Evolutionary conservation across 2,113 vertebrate species (phyloP), one percentile per base, ranked within the genome.

Genomic region (Sinocyclocheilus grahami): DNA sequence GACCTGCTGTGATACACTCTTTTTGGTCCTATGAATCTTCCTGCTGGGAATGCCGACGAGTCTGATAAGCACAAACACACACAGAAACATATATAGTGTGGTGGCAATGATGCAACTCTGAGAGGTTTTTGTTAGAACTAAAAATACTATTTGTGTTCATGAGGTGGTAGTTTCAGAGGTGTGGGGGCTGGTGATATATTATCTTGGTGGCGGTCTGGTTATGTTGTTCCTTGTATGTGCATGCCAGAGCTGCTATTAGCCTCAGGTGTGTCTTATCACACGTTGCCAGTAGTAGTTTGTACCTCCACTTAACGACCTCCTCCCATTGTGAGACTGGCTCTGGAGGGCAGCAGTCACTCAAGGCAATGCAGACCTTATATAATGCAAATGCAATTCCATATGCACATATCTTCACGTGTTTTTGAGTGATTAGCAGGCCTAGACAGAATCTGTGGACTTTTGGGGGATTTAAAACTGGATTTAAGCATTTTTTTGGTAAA

Each of bases 21-120:
- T 90, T 93, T 94, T 94, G 90, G 88, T 90, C 91, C 90, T 92
- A 87, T 94, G 92, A 94, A 93, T 94, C 92, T 91, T 92, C 80
- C 88, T 92, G 92, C 88, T 88, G 91, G 90, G 93, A 93, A 92
- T 93, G 92, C 92, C 86, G 91, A 86, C 88, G 91, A 87, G 87
- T 89, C 88, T 89, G 94, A 94, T 95, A 93, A 93, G 90, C 83
- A 90, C 90, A 71, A 22, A 71, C 60, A 72, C 60, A 74, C 65
- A 80, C 76, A 46, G 10, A 42, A 4, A 55, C 30, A 22, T 2
- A 48, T 22, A 22, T 58, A 22, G 18, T 22, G 58, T 22, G 18
- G 53, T 55, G 16, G 53, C 53, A 55, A 20, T 60, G 58, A 60
- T 60, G 58, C 58, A 60, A 60, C 20, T n/a, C 58, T 60, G 58